Percentiles rank a stretch among this genome's conserved stretches.
phyloP scores from a whole-genome alignment of 2,797 vertebrate genomes.

The Xyrichtys novacula region DNA sequence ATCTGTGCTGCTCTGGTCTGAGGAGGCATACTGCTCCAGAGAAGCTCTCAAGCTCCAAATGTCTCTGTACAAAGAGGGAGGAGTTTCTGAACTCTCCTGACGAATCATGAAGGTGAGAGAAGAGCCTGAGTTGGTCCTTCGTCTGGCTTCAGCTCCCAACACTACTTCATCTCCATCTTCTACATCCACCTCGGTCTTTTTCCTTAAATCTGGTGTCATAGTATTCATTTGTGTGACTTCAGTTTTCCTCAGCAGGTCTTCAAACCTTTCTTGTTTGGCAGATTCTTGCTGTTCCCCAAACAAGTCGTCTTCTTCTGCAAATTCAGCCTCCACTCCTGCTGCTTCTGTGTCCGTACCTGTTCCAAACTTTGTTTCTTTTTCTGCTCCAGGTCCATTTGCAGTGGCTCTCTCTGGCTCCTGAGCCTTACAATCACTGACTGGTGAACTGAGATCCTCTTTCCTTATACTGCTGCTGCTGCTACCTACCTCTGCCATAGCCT shows the following conservation, averaged over 20 bases:
- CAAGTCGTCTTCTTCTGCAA: slow-evolving; percentile 55
- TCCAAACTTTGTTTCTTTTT: slow-evolving; percentile 25
- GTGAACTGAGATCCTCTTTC: slow-evolving; percentile 35
- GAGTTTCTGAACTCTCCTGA: slow-evolving; percentile 81
- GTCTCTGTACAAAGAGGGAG: slow-evolving; percentile 89
- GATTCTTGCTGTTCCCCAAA: slow-evolving; percentile 49
- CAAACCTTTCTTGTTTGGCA: slow-evolving; percentile 31
- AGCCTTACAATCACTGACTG: slow-evolving; percentile 14
- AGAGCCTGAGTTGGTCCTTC: slow-evolving; percentile 63
- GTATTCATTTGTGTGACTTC: slow-evolving; percentile 18
- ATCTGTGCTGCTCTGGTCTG: slow-evolving; percentile 94
- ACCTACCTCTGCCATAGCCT: slow-evolving; percentile 77
- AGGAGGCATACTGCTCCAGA: slow-evolving; percentile 92
- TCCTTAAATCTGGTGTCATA: slow-evolving; percentile 15
- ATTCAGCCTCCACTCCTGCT: neutral
- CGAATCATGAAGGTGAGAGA: slow-evolving; percentile 61
- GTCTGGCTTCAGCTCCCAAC: slow-evolving; percentile 62
- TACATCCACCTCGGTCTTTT: slow-evolving; percentile 48
- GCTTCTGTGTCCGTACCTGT: slow-evolving; percentile 19
- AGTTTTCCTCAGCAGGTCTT: slow-evolving; percentile 33
- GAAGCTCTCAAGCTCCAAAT: slow-evolving; percentile 97
- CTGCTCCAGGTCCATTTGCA: slow-evolving; percentile 32
- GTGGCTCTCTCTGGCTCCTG: slow-evolving; percentile 43
- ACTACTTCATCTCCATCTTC: slow-evolving; percentile 64
- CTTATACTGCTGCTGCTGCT: slow-evolving; percentile 46